Evolutionary conservation across 2,797 vertebrate species (phyloP).

Genomic region (Cossypha heuglini): DNA sequence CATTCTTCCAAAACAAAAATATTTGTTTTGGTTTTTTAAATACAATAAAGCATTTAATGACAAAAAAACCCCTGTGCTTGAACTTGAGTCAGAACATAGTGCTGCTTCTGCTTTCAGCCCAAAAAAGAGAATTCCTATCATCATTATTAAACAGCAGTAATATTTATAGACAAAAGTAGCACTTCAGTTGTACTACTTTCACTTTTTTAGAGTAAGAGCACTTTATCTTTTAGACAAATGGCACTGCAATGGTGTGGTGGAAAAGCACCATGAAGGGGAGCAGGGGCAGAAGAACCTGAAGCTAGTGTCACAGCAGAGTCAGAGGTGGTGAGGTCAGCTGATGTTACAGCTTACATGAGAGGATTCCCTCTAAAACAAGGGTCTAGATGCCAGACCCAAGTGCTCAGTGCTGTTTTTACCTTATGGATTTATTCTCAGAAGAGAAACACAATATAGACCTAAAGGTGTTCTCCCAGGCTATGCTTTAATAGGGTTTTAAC

Average conservation of each 20-base stretch:
- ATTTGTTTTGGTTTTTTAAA: not conserved
- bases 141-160: not conserved
- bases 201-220: not conserved
- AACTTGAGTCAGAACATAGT: not conserved
- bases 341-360: not conserved
- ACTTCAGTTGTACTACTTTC: not conserved
- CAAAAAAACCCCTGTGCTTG: not conserved
- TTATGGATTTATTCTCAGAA: not conserved
- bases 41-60: not conserved
- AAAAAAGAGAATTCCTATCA: not conserved
- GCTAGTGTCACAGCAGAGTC: fast-evolving
- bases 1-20: conserved; percentile 1
- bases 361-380: not conserved
- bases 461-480: not conserved
- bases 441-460: not conserved
- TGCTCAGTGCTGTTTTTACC: not conserved
- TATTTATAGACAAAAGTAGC: not conserved
- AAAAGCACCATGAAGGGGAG: not conserved
- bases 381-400: not conserved
- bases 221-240: not conserved
- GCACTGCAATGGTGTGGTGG: not conserved
- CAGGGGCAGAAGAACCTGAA: not conserved
- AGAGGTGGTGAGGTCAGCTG: not conserved
- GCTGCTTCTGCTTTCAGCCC: not conserved
- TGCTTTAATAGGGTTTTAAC: conserved; percentile 6